Evolutionary conservation across 2,797 vertebrate genomes (phyloP), one percentile per base, ranked within the genome.

Genomic region (Microchirus variegatus): DNA sequence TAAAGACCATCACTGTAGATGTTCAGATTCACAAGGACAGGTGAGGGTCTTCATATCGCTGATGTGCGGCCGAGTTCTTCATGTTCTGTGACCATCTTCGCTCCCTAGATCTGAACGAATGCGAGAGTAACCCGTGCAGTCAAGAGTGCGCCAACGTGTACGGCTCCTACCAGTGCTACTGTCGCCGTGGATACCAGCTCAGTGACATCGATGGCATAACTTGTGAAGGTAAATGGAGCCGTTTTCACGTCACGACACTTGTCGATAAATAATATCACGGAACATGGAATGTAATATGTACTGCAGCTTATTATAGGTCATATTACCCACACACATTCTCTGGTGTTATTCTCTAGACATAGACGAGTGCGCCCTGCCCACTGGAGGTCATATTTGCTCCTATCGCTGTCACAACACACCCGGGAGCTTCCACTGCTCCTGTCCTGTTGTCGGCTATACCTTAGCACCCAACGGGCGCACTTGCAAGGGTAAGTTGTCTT

Each of bases 91-190:
- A 42, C 22, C 4, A 15, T 15, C 10, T 2, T 56, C 60, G 66
- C 11, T 37, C 14, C 64, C 19, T 45, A 99, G 98, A 99, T 72
- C 43, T 99, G 67, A 97, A 99, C 0, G 97, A 99, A 65, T 99
- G 98, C 58, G 93, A 91, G 55, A 94, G 75, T 80, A 96, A 73
- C 66, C 98, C 96, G 0, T 99, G 98, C 61, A 97, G 95, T 75
- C 98, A 99, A 72, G 96, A 98, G 78, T 99, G 98, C 4, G 95
- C 97, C 77, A 99, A 99, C 0, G 95, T 99, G 31, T 98, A 97
- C 0, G 98, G 98, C 45, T 98, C 98, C 46, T 99, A 97, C 84
- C 98, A 99, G 90, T 99, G 98, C 51, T 99, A 99, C 64, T 99
- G 98, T 78, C 97, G 96, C 52, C 95, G 96, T 0, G 98, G 98